phyloP scores from a whole-genome alignment of 92 coral and sea anemone genomes.

The Montipora capitata region DNA sequence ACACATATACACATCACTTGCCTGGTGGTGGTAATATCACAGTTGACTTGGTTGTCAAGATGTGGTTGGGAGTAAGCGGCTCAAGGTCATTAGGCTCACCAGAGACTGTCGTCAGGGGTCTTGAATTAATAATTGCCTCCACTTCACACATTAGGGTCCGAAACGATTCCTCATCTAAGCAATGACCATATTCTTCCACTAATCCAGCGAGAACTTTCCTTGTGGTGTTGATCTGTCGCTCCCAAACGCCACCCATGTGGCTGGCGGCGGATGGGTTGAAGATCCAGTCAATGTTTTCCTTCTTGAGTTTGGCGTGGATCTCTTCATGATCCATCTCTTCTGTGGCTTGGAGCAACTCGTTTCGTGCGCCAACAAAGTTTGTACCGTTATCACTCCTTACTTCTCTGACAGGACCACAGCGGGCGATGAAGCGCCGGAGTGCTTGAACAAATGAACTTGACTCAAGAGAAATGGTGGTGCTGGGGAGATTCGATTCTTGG shows the following conservation, averaged over 20 bases:
- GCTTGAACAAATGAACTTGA: slow-evolving; percentile 24
- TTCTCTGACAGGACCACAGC: slow-evolving; percentile 59
- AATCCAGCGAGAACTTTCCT: slow-evolving; percentile 31
- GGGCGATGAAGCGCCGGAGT: slow-evolving; percentile 37
- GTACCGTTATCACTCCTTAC: slow-evolving; percentile 63
- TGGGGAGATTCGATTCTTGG: slow-evolving; percentile 36
- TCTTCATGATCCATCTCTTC: slow-evolving; percentile 56
- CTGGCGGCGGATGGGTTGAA: slow-evolving; percentile 64
- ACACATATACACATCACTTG: slow-evolving; percentile 56
- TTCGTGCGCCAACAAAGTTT: slow-evolving; percentile 57
- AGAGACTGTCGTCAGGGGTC: too few species aligned
- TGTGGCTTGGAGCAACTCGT: slow-evolving; percentile 52
- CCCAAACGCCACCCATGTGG: slow-evolving; percentile 68
- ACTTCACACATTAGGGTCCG: too few species aligned
- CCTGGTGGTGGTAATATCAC: slow-evolving; percentile 70
- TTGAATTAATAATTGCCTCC: too few species aligned
- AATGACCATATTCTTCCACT: slow-evolving; percentile 30
- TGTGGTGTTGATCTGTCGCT: slow-evolving; percentile 45
- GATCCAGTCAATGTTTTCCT: slow-evolving; percentile 48
- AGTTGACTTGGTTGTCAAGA: slow-evolving; percentile 61
- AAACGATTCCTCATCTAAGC: slow-evolving; percentile 37
- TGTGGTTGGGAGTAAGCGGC: slow-evolving; percentile 57
- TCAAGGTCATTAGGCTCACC: too few species aligned
- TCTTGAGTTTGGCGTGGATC: slow-evolving; percentile 28
- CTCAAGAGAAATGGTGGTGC: slow-evolving; percentile 48